These are phyloP conservation scores for Volucella bombylans DNA, from an alignment of 2,888 invertebrate species.

Conservation along the genomic window DNA sequence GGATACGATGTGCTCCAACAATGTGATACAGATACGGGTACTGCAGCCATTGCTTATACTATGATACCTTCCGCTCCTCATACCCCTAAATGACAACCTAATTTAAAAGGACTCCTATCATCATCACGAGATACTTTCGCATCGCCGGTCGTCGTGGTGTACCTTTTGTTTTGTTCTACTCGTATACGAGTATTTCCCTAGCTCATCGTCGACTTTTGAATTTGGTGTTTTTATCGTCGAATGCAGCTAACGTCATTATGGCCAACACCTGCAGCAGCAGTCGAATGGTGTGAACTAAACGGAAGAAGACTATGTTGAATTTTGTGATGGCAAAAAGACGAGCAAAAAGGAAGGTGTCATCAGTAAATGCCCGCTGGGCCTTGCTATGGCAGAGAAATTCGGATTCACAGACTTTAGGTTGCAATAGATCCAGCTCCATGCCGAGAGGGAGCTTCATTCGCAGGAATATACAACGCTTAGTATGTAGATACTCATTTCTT, in stretches of 20 bases:
- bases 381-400: slow-evolving; percentile 20
- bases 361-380: slow-evolving; percentile 56
- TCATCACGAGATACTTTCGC: slow-evolving; percentile 35
- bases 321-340: slow-evolving; percentile 31
- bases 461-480: slow-evolving; percentile 27
- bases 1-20: slow-evolving; percentile 30
- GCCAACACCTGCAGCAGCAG: slow-evolving; percentile 67
- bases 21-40: slow-evolving; percentile 27
- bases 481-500: background rate
- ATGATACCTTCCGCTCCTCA: slow-evolving; percentile 6
- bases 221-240: slow-evolving; percentile 57
- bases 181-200: slow-evolving; percentile 10
- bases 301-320: slow-evolving; percentile 5
- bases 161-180: slow-evolving; percentile 54
- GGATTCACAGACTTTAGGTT: slow-evolving; percentile 39
- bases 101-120: slow-evolving; percentile 63
- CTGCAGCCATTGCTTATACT: slow-evolving; percentile 34
- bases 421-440: slow-evolving; percentile 33
- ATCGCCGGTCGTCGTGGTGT: background rate
- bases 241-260: slow-evolving; percentile 69
- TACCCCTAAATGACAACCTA: slow-evolving; percentile 34
- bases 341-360: slow-evolving; percentile 62
- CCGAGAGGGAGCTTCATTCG: slow-evolving; percentile 45
- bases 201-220: slow-evolving; percentile 29
- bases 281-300: slow-evolving; percentile 1